Base-by-base conservation (phyloP, 1,140 invertebrate genomes). In the Tachypleus tridentatus region DNA sequence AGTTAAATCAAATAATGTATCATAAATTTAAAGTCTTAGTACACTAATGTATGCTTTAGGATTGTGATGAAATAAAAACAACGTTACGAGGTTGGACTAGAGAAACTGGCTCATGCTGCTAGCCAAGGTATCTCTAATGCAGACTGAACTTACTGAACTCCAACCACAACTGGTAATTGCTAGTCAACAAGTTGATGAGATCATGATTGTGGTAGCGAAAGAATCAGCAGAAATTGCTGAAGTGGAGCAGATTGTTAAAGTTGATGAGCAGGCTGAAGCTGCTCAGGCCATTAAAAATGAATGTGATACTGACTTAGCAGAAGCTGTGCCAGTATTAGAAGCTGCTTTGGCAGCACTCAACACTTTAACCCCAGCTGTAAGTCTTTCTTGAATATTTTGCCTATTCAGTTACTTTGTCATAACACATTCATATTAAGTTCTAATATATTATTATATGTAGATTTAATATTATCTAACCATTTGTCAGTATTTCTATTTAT, bases 261-360 rank as follows among this genome's bases (percentile, higher is more conserved):
- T 93, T 1, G 94, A 97, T 77, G 91, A 96, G 77, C 93, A 94
- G 3, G 95, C 95, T 1, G 94, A 93, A 0, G 91, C 88, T 4
- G 91, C 95, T 1, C 94, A 98, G 74, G 92, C 93, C 5, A 97
- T 98, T 61, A 97, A 97, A 74, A 91, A 97, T 76, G 96, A 98
- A 74, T 98, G 95, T 77, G 95, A 98, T 76, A 90, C 88, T 66
- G 96, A 99, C 76, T 77, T 99, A 52, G 91, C 93, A 0, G 93
- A 97, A 76, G 96, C 96, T 0, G 93, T 95, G 52, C 96, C 96
- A 0, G 93, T 93, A 1, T 77, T 98, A 4, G 87, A 97, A 76
- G 87, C 91, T 0, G 94, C 97, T 7, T 77, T 97, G 1, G 78
- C 85, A 47, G 93, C 96, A 1, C 78, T 98, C 1, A 87, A 98